phyloP scores from a whole-genome alignment of 2,888 invertebrate genomes.

The Drosophila meridiana region DNA sequence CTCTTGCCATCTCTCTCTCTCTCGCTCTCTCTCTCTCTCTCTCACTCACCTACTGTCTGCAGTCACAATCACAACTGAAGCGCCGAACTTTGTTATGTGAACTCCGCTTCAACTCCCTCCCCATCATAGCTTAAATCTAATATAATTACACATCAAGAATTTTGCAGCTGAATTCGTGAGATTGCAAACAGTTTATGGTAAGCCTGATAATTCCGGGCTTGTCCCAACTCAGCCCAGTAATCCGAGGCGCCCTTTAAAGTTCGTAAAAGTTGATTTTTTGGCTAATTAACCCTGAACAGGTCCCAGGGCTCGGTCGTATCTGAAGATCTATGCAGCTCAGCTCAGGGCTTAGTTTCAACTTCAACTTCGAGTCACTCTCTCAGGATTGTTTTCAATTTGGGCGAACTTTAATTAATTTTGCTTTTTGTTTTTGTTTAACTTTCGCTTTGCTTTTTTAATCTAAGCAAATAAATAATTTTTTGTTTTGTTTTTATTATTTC shows the following conservation, averaged over 20 bases:
- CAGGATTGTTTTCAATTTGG: slow-evolving; percentile 8
- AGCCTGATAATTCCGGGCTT: neutral
- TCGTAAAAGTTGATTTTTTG: slow-evolving; percentile 2
- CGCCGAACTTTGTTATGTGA: too few relatives aligned
- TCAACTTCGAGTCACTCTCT: neutral
- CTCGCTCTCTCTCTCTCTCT: too few relatives aligned
- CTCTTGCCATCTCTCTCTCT: too few relatives aligned
- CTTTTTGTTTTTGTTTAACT: slow-evolving; percentile 7
- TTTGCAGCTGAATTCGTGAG: neutral
- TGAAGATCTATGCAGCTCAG: slow-evolving; percentile 14
- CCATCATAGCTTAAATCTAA: neutral
- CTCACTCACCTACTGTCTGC: too few relatives aligned
- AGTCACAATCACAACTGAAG: too few relatives aligned
- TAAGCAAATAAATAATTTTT: slow-evolving; percentile 13
- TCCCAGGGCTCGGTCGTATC: slow-evolving; percentile 8
- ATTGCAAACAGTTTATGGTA: neutral
- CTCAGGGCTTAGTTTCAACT: slow-evolving; percentile 26
- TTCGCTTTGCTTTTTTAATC: slow-evolving; percentile 18
- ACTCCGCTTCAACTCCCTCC: too few relatives aligned
- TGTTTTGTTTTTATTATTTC: slow-evolving; percentile 8
- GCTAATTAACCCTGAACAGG: slow-evolving; percentile 26
- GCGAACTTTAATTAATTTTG: slow-evolving; percentile 26
- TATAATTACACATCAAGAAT: neutral
- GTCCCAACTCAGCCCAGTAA: neutral
- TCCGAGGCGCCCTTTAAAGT: neutral